Base-by-base conservation (phyloP, 2,888 invertebrate genomes). In the Parnassius orleans region DNA sequence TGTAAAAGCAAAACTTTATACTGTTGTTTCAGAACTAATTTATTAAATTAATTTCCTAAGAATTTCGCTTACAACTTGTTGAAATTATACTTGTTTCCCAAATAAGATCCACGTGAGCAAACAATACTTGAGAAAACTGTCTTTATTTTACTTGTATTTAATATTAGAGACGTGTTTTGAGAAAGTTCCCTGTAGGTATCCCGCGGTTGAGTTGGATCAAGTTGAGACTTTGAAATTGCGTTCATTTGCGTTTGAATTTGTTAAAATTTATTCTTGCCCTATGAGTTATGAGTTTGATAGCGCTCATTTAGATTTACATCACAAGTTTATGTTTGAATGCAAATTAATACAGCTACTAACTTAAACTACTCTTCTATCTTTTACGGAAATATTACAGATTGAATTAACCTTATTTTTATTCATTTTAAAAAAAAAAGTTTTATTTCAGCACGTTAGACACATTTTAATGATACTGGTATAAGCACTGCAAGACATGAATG, bases 61-160 rank as follows among this genome's bases (percentile, higher is more conserved):
- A 75, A 81, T 81, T 81, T 76, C 74, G 71, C 72, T 77, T 71
- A 66, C 75, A 84, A 85, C 78, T 86, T 80, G 78, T 78, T 75
- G 74, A 75, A 86, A 83, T 84, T 83, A 77, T 82, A 80, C 83
- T 85, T 84, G 86, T 85, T 86, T 78, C 76, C 70, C 72, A 71
- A 82, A 83, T 82, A 79, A 77, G 78, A 81, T 81, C 75, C 83
- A 84, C 82, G 80, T 83, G 80, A 83, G 79, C 76, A 76, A 77
- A 82, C 81, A 85, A 80, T 80, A 78, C 83, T 84, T 74, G 65
- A 73, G 66, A 73, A 73, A 83, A 85, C 77, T 83, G 85, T 86
- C 84, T 85, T 84, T 83, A 85, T 86, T 82, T 84, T 81, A 86
- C 82, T 88, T 86, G 83, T 87, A 85, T 89, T 86, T 86, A 87